Evolutionary conservation across 2,113 vertebrate species (phyloP), one percentile per base, ranked within the genome.

Genomic region (Lepidothrix coronata): DNA sequence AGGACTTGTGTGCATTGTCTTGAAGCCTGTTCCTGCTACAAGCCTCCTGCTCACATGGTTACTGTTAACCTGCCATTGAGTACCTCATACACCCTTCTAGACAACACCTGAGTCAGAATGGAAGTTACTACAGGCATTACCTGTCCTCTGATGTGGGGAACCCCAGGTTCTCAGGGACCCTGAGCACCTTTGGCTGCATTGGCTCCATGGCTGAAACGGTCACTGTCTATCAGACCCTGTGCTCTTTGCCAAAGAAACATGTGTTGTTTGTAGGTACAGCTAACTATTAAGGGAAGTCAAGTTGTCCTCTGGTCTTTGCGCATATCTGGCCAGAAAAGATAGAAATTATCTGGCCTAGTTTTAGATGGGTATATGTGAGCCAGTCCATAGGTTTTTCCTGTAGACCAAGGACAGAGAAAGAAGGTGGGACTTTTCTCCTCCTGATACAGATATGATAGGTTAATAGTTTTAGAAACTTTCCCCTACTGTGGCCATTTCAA

Each of bases 131-230:
- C 37, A 78, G 54, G 12, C 39, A 39, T 15, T n/a, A 67, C 4
- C 6, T 3, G 0, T 30, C 16, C 70, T 35, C 35, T 1, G 2
- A 28, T 35, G 44, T 0, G 0, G 35, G 35, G 12, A 79, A 3
- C 13, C 21, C 5, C 59, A 62, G 22, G n/a, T 35, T 71, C 33
- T 39, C 30, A 31, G 41, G 27, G 24, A 4, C 22, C 18, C 48
- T 67, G 63, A 74, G 8, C 21, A 31, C 19, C 6, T 63, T 28
- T 5, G 6, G 5, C 39, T 91, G 30, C 48, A 20, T 8, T 8
- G 15, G 11, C 30, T 89, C 35, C 5, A 1, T 1, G 6, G 30
- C 24, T 1, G 3, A 55, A 27, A 14, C 23, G 67, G 33, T 80
- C 39, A 44, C 25, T 14, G 2, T 35, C 15, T 17, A 1, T 58